Base-by-base conservation (phyloP, 1,140 invertebrate genomes). In the Trichonephila inaurata region DNA sequence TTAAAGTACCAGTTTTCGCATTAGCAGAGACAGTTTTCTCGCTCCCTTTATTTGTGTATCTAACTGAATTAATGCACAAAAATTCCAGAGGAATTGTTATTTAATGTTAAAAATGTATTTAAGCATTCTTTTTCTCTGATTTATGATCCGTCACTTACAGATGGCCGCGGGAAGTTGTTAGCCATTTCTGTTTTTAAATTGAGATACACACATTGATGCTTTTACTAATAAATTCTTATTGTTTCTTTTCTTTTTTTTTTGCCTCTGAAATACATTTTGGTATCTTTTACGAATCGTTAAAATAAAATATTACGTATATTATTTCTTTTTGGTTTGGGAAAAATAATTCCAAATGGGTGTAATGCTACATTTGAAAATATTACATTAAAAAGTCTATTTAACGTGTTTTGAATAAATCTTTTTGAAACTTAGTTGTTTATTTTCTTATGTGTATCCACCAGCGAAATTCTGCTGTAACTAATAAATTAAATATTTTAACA, bases 1-100 rank as follows among this genome's bases (percentile, higher is more conserved):
- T 77, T 77, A 77, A 77, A 40, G 33, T 77, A 77, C 28, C 72
- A 77, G 72, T 77, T 77, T 77, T 77, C 28, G 72, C 72, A 77
- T 77, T 77, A 40, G 28, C 10, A 72, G 33, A 18, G 72, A 40
- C 72, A 33, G 72, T 77, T 77, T 77, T 40, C 21, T 40, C 28
- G 18, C 33, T 33, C 16, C 18, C 24, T 16, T 40, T 77, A 40
- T 77, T 77, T 77, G 28, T 77, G 33, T 77, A 77, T 77, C 72
- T 77, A 40, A 77, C 28, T 24, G 72, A 77, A 77, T 77, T 77
- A 77, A 77, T 77, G 72, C 33, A 77, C 33, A 14, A 14, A 28
- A 40, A 77, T 77, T 77, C 33, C n/a, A 24, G 6, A 8, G 3
- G 3, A 40, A 40, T 77, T 77, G 72, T 77, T 77, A 33, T 77